Evolutionary conservation across 2,797 vertebrate genomes (phyloP).

Genomic region (Myiothlypis coronata): DNA sequence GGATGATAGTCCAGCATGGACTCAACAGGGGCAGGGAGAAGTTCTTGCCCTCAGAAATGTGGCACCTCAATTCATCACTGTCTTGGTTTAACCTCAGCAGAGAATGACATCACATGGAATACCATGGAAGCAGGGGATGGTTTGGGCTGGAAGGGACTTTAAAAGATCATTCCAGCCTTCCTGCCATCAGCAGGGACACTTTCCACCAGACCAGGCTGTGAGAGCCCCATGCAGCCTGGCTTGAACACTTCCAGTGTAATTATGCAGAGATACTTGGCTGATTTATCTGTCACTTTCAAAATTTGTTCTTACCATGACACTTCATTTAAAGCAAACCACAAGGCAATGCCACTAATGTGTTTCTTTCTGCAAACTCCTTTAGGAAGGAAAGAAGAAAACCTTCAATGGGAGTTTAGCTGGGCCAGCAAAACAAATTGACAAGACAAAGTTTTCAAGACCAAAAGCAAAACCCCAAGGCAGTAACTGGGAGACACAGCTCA

Average conservation of each 20-base stretch:
- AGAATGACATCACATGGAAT: neutral
- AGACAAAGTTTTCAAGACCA: neutral
- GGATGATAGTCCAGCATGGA: neutral
- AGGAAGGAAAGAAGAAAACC: neutral
- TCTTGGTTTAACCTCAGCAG: neutral
- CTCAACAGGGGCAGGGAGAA: neutral
- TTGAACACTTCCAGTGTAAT: neutral
- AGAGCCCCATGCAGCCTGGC: neutral
- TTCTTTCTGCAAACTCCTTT: neutral
- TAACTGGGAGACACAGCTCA: neutral
- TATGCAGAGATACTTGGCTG: neutral
- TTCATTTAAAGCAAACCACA: neutral
- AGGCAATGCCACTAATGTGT: neutral
- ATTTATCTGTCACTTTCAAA: neutral
- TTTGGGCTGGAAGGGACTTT: neutral
- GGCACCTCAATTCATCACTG: neutral
- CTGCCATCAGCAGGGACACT: neutral
- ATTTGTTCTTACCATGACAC: rapidly evolving
- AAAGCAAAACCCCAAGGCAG: neutral
- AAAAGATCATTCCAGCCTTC: neutral
- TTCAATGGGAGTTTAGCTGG: neutral
- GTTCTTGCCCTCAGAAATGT: neutral
- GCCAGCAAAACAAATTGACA: neutral
- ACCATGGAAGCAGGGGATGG: neutral
- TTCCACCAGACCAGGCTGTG: neutral